Percentiles rank a stretch among this genome's conserved stretches.
These are phyloP conservation scores for Nowickia ferox DNA, from an alignment of 2,888 invertebrate species.

Conservation along the genomic window DNA sequence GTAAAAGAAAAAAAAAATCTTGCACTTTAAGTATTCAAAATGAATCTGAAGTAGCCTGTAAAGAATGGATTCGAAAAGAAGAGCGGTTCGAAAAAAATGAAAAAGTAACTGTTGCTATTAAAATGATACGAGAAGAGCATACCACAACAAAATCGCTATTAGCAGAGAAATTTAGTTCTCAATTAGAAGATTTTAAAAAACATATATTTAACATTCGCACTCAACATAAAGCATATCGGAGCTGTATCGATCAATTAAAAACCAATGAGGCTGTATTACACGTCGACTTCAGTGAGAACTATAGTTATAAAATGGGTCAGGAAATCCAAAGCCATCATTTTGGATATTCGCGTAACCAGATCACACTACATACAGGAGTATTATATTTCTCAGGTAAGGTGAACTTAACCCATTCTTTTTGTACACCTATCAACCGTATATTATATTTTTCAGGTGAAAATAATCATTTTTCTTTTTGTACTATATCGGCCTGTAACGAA, in stretches of 20 bases:
- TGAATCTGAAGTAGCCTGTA: constrained; percentile 56
- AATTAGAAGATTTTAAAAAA: constrained; percentile 53
- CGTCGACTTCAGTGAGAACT: constrained; percentile 45
- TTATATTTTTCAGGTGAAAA: constrained; percentile 50
- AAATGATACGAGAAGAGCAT: constrained; percentile 58
- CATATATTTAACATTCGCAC: constrained; percentile 42
- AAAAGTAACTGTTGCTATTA: constrained; percentile 49
- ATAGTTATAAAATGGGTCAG: constrained; percentile 51
- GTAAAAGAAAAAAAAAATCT: constrained; percentile 55
- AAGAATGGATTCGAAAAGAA: constrained; percentile 54
- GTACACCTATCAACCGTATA: constrained; percentile 46
- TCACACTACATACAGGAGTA: constrained; percentile 54
- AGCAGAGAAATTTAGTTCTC: constrained; percentile 55
- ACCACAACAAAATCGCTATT: constrained; percentile 57
- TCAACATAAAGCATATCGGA: constrained; percentile 40
- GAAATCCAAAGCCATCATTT: constrained; percentile 57
- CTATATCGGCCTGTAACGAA: constrained; percentile 53
- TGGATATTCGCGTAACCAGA: constrained; percentile 55
- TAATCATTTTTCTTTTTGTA: constrained; percentile 55
- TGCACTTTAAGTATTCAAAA: constrained; percentile 49
- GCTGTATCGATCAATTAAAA: constrained; percentile 51
- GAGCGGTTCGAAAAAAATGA: constrained; percentile 53
- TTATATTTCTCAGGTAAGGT: constrained; percentile 52
- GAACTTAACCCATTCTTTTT: constrained; percentile 54
- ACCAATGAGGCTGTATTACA: constrained; percentile 56